Evolutionary conservation across 2,888 invertebrate genomes (phyloP).

Genomic region (Sceliomorpha sp.): DNA sequence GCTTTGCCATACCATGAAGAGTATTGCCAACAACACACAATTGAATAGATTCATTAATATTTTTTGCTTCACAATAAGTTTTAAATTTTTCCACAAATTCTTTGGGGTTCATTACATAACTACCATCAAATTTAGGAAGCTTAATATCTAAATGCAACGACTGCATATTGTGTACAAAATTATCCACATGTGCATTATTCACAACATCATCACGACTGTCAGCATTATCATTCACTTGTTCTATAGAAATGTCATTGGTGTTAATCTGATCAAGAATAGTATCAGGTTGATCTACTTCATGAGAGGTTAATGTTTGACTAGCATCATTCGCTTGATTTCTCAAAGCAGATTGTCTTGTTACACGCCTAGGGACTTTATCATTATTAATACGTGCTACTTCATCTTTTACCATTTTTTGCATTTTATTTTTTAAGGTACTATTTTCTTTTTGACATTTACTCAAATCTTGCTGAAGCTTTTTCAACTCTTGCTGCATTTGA

Average conservation of each 20-base stretch:
- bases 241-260: too few species aligned
- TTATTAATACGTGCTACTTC: conserved; percentile 1
- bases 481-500: neutral
- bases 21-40: neutral
- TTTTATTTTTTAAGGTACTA: conserved; percentile 1
- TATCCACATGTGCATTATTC: too few species aligned
- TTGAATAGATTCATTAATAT: neutral
- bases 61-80: conserved; percentile 5
- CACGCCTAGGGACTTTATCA: neutral
- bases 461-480: neutral
- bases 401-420: conserved; percentile 1
- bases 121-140: conserved; percentile 2
- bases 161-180: neutral
- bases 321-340: neutral
- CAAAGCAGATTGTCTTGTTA: conserved; percentile 1
- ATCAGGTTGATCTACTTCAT: too few species aligned
- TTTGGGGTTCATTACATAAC: neutral
- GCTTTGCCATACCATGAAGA: neutral
- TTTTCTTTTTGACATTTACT: neutral
- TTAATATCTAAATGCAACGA: conserved; percentile 2
- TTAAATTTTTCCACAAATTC: conserved; percentile 7
- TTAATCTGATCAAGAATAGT: too few species aligned
- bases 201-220: too few species aligned
- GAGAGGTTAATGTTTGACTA: too few species aligned
- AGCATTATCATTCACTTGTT: too few species aligned